Evolutionary conservation across 2,888 invertebrate genomes (phyloP).

Genomic region (Xestia xanthographa): DNA sequence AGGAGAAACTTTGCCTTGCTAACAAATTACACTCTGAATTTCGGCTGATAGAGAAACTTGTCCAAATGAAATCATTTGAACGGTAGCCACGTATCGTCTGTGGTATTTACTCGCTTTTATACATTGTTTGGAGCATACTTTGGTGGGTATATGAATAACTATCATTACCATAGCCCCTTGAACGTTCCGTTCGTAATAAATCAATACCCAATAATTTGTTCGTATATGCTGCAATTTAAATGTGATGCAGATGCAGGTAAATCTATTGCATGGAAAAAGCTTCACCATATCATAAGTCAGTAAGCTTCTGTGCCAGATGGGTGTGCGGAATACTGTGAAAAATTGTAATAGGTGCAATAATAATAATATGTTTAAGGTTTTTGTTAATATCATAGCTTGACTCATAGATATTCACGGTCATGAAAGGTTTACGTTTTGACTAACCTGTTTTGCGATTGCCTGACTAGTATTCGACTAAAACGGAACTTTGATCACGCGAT

Average conservation of each 20-base stretch:
- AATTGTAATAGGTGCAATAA: neutral
- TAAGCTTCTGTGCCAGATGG: conserved; percentile 17
- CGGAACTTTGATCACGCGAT: conserved; percentile 14
- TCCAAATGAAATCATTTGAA: conserved; percentile 87
- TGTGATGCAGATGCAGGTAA: conserved; percentile 7
- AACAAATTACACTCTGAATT: conserved; percentile 89
- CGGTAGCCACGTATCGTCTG: conserved; percentile 60
- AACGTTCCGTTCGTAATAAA: neutral
- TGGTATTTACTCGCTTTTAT: conserved; percentile 53
- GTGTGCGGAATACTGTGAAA: neutral
- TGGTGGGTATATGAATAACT: conserved; percentile 3
- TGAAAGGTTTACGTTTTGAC: neutral
- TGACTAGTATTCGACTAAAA: conserved; percentile 9
- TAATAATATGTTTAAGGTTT: neutral
- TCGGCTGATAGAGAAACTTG: conserved; percentile 87
- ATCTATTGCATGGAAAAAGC: neutral
- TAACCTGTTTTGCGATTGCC: conserved; percentile 21
- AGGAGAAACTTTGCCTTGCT: conserved; percentile 87
- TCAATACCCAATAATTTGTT: neutral
- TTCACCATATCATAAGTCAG: neutral
- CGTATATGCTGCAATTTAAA: neutral
- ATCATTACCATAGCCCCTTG: neutral
- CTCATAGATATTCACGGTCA: neutral
- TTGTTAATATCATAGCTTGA: neutral
- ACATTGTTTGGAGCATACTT: conserved; percentile 28